Evolutionary conservation across 2,113 vertebrate species (phyloP).

Genomic region (Prunella fulvescens): DNA sequence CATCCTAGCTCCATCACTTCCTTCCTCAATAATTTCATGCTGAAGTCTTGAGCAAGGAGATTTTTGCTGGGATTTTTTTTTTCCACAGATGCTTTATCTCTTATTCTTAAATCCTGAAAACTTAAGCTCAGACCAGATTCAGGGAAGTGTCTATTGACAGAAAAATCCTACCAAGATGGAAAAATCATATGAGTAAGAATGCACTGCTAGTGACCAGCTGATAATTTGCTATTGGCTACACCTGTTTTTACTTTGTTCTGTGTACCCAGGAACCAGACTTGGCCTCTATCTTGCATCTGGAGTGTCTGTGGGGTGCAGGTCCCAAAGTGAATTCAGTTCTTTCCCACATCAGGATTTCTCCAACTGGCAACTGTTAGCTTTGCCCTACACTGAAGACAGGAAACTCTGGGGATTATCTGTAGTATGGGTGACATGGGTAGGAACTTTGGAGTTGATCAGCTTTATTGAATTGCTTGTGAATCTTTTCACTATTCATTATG

Average conservation of each 20-base stretch:
- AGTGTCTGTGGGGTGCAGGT: background rate
- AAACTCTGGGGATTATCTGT: background rate
- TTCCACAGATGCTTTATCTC: background rate
- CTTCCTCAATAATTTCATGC: background rate
- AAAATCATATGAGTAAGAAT: background rate
- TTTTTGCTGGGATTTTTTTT: background rate
- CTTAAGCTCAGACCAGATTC: background rate
- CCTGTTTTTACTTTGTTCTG: background rate
- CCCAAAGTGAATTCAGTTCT: background rate
- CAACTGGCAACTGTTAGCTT: background rate
- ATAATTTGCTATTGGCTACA: background rate
- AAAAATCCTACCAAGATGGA: background rate
- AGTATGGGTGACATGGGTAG: background rate
- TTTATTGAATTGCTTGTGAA: background rate
- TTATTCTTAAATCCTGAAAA: background rate
- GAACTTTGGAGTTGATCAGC: background rate
- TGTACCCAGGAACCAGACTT: background rate
- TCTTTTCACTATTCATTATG: background rate
- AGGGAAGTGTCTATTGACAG: background rate
- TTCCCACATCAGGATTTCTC: background rate
- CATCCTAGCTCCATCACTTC: background rate
- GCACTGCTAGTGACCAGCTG: background rate
- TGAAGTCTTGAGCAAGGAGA: background rate
- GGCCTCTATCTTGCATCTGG: background rate
- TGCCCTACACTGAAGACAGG: background rate